phyloP scores from a whole-genome alignment of 2,797 vertebrate species.

The Brachymystax lenok region DNA sequence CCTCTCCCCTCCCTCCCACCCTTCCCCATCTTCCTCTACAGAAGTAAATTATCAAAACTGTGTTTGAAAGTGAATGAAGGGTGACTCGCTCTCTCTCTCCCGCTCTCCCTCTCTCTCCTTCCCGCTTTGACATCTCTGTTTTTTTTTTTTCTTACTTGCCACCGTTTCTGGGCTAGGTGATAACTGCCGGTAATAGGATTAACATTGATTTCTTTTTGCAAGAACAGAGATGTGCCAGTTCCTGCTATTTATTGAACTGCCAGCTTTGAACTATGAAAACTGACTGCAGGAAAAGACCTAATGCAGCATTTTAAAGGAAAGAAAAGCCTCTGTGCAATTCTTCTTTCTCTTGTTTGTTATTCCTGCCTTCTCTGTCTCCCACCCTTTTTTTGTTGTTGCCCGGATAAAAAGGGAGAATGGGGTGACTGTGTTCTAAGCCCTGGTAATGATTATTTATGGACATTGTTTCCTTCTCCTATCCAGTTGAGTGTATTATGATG shows the following conservation, averaged over 20 bases:
- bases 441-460: conserved; percentile 87
- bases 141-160: conserved; percentile 87
- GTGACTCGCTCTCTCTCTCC: conserved; percentile 79
- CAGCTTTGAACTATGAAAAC: conserved; percentile 99
- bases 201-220: conserved; percentile 99
- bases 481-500: conserved; percentile 81
- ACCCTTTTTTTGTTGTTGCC: conserved; percentile 76
- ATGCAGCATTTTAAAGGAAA: conserved; percentile 94
- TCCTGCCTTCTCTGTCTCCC: conserved; percentile 75
- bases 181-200: conserved; percentile 99
- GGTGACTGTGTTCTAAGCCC: conserved; percentile 89
- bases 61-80: conserved; percentile 99
- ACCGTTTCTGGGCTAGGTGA: conserved; percentile 99
- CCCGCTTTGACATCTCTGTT: conserved; percentile 98
- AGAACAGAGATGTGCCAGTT: conserved; percentile 99
- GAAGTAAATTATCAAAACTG: conserved; percentile 96
- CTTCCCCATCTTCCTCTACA: conserved; percentile 81
- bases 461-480: conserved; percentile 78
- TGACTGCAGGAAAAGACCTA: conserved; percentile 88
- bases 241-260: conserved; percentile 99
- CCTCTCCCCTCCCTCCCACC: conserved; percentile 45
- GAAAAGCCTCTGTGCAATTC: conserved; percentile 88
- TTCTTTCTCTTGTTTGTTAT: conserved; percentile 83
- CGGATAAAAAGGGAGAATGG: conserved; percentile 90
- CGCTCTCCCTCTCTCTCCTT: conserved; percentile 69